Conservation (phyloP, 2,888 invertebrate species). For the Didymodactylos carnosus region DNA sequence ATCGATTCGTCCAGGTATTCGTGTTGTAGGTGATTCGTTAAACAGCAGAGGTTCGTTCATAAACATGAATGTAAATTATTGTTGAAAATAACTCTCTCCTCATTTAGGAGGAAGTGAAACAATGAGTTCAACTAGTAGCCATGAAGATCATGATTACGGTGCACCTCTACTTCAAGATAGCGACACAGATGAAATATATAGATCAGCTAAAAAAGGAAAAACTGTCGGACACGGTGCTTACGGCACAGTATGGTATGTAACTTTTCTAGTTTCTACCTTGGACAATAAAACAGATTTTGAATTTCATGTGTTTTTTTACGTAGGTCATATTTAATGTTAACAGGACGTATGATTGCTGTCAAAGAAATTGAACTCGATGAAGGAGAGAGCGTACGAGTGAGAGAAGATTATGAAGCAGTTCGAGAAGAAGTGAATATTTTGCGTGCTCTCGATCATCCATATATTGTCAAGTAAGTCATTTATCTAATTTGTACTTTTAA, state of each 20-base stretch:
- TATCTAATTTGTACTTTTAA: no score
- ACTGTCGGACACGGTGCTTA: not conserved
- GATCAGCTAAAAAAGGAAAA: not conserved
- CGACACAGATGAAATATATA: not conserved
- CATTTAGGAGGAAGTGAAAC: not conserved
- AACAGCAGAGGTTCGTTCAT: not conserved
- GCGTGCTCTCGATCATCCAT: constrained; percentile 30
- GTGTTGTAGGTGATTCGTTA: not conserved
- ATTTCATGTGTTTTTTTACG: no score
- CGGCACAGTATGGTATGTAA: no score
- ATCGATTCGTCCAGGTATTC: not conserved
- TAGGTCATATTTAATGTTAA: constrained; percentile 6
- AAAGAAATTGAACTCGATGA: constrained; percentile 34
- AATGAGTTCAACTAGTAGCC: not conserved
- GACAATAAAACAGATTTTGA: no score
- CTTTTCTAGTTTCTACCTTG: no score
- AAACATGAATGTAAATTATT: no score
- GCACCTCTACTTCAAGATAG: not conserved
- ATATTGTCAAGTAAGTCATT: constrained; percentile 30
- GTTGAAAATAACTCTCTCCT: no score
- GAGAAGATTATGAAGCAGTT: constrained; percentile 31
- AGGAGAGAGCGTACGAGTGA: constrained; percentile 25
- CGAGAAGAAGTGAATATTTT: constrained; percentile 34
- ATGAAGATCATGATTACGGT: not conserved
- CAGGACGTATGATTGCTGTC: constrained; percentile 33